These are phyloP conservation scores for Clarias gariepinus DNA, from an alignment of 2,113 vertebrate species.

Conservation along the genomic window DNA sequence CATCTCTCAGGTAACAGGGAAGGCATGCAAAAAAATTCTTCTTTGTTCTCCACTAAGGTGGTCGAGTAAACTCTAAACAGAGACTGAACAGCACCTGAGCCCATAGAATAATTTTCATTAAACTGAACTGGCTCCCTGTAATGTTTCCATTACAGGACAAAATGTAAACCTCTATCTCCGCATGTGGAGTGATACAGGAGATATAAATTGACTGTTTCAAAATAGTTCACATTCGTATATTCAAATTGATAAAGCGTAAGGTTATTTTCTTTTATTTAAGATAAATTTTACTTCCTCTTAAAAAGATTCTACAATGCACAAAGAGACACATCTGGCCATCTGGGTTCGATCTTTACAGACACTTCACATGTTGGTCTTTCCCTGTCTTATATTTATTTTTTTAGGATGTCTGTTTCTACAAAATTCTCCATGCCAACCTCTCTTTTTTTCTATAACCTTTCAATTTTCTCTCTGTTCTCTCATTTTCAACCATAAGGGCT, in stretches of 20 bases:
- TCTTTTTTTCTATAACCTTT: background rate
- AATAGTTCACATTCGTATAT: background rate
- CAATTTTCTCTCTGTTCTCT: background rate
- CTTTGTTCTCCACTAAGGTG: too few relatives aligned
- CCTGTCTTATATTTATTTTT: constrained; percentile 39
- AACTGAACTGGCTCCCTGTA: background rate
- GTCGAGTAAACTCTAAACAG: too few relatives aligned
- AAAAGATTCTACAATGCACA: background rate
- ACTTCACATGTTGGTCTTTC: background rate
- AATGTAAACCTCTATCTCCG: background rate
- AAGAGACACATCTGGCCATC: background rate
- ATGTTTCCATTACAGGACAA: background rate
- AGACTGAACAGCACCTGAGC: too few relatives aligned
- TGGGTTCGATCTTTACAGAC: background rate
- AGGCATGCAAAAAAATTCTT: too few relatives aligned
- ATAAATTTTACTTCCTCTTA: background rate
- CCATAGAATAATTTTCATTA: too few relatives aligned
- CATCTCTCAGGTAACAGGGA: too few relatives aligned
- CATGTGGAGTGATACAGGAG: background rate
- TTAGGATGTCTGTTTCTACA: background rate
- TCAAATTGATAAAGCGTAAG: background rate
- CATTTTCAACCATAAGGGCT: background rate
- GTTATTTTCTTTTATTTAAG: background rate
- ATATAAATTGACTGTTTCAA: background rate
- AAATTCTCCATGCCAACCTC: background rate